These are phyloP conservation scores for Sturnus vulgaris DNA, from an alignment of 2,113 vertebrate species.

Conservation along the genomic window DNA sequence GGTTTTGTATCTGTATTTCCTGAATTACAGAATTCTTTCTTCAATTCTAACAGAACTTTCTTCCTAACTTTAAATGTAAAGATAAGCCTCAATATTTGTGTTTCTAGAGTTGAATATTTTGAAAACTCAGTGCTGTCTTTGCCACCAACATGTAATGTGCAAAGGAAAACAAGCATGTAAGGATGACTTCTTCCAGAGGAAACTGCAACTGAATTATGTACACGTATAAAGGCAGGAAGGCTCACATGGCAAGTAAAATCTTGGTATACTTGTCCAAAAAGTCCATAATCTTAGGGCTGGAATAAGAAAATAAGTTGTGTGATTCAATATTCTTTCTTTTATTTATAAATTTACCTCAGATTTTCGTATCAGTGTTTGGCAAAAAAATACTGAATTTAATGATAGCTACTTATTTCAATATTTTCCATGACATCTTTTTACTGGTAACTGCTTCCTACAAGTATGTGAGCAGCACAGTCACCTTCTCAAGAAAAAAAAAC, in stretches of 20 bases:
- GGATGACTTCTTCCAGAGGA: not conserved
- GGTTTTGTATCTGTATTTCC: not conserved
- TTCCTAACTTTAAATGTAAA: not conserved
- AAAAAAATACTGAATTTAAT: not conserved
- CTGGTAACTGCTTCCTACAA: not conserved
- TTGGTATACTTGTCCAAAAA: not conserved
- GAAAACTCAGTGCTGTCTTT: not conserved
- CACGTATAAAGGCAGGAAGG: not conserved
- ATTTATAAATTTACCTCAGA: not conserved
- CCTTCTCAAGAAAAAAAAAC: not conserved
- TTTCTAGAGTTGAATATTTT: not conserved
- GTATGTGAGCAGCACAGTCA: not conserved
- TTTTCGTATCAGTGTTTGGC: not conserved
- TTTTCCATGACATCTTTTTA: not conserved
- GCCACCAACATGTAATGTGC: not conserved
- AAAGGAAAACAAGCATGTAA: not conserved
- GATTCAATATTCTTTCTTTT: not conserved
- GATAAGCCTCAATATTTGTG: not conserved
- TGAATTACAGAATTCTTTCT: not conserved
- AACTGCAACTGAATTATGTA: not conserved
- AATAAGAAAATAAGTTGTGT: not conserved
- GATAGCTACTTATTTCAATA: not conserved
- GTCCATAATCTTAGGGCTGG: not conserved
- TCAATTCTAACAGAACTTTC: not conserved
- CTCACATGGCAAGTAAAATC: rapidly evolving